These are phyloP conservation scores for Oreocharis arfaki DNA, from an alignment of 2,113 vertebrate genomes.

Conservation along the genomic window DNA sequence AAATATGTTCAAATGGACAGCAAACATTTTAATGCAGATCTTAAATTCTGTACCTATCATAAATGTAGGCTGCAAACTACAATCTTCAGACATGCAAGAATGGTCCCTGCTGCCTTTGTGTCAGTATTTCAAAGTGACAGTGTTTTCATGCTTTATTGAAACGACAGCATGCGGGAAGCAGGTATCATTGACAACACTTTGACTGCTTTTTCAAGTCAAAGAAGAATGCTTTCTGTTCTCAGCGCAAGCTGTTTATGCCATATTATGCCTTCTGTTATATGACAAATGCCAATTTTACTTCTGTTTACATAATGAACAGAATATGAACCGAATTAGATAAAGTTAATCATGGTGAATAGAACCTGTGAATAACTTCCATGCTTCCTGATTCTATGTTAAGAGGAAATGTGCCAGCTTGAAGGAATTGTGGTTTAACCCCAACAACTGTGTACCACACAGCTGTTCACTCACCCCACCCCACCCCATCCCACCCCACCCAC, in stretches of 20 bases:
- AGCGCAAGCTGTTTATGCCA: neutral
- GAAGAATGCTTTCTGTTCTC: neutral
- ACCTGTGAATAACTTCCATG: neutral
- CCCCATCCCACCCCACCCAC: accelerated
- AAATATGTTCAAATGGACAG: neutral
- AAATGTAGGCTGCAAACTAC: neutral
- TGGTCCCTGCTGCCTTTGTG: neutral
- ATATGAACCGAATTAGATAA: neutral
- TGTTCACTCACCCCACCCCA: neutral
- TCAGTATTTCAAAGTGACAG: neutral
- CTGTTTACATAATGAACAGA: neutral
- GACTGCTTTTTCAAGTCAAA: neutral
- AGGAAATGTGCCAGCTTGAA: neutral
- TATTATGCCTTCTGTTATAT: neutral
- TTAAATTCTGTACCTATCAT: neutral
- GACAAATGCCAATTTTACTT: neutral
- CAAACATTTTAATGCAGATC: neutral
- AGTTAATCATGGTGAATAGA: neutral
- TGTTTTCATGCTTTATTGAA: neutral
- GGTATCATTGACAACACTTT: neutral
- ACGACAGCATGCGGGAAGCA: neutral
- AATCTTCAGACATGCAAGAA: neutral
- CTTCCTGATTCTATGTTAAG: neutral
- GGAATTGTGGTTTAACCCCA: neutral
- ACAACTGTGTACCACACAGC: neutral